Evolutionary conservation across 2,797 vertebrate species (phyloP).

Genomic region (Lophius americanus): DNA sequence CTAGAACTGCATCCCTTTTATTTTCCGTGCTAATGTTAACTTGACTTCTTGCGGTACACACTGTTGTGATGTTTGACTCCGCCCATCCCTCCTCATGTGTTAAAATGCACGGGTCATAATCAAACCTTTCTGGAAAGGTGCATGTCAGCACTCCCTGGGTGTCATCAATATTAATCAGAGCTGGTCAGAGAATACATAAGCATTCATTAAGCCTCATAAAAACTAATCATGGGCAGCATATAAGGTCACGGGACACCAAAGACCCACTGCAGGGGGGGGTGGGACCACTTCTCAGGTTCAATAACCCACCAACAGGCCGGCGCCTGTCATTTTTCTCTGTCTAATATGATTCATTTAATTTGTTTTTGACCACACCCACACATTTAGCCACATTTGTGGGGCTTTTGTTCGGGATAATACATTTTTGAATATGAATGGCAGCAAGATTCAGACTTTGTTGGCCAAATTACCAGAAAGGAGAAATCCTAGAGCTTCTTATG

Average conservation of each 20-base stretch:
- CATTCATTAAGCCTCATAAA: slow-evolving; percentile 75
- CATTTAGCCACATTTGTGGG: too few species aligned
- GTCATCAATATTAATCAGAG: slow-evolving; percentile 79
- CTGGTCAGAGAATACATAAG: slow-evolving; percentile 67
- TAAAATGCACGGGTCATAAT: slow-evolving; percentile 69
- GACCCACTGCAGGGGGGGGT: slow-evolving; percentile 10
- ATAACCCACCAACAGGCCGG: not conserved
- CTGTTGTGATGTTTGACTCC: not conserved
- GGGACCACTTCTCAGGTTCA: not conserved
- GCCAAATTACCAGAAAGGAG: too few species aligned
- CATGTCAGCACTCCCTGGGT: slow-evolving; percentile 63
- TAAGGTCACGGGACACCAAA: slow-evolving; percentile 59
- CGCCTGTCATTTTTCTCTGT: too few species aligned
- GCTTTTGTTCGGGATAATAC: too few species aligned
- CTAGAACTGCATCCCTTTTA: too few species aligned
- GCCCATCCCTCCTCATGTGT: slow-evolving; percentile 53
- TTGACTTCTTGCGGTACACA: not conserved
- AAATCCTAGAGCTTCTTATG: too few species aligned
- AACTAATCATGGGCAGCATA: slow-evolving; percentile 67
- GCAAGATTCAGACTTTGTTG: too few species aligned
- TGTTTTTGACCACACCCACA: too few species aligned
- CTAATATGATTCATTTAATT: too few species aligned
- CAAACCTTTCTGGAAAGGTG: slow-evolving; percentile 55
- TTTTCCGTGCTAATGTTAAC: too few species aligned
- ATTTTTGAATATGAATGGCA: too few species aligned